phyloP scores from a whole-genome alignment of 2,888 invertebrate genomes.

The Andrena fulva region DNA sequence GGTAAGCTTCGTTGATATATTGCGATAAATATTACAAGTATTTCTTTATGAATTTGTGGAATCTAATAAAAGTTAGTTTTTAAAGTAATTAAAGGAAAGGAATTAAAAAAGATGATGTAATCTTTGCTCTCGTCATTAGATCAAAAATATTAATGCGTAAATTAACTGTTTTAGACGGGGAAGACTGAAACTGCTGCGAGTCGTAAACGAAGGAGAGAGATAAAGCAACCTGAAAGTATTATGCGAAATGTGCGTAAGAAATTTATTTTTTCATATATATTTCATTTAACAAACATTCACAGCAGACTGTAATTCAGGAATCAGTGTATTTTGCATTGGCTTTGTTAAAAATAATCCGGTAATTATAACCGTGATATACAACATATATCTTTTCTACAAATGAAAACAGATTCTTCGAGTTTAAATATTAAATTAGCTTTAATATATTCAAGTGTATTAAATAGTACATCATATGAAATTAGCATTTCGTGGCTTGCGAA shows the following conservation, averaged over 20 bases:
- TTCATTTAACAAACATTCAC: background rate
- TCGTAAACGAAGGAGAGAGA: too few relatives aligned
- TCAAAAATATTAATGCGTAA: background rate
- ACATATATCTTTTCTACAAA: constrained; percentile 3
- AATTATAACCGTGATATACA: constrained; percentile 1
- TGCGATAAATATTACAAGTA: background rate
- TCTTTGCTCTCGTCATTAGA: background rate
- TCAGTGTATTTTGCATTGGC: background rate
- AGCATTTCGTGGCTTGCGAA: background rate
- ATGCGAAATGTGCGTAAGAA: background rate
- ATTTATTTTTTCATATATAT: constrained; percentile 14
- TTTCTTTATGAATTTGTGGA: background rate
- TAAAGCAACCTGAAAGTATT: background rate
- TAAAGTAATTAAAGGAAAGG: background rate
- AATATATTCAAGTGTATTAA: background rate
- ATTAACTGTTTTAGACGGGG: constrained; percentile 16
- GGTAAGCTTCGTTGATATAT: constrained; percentile 4
- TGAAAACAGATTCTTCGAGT: constrained; percentile 4
- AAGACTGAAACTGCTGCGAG: constrained; percentile 1
- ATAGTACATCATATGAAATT: constrained; percentile 2
- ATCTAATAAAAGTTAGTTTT: background rate
- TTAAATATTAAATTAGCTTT: constrained; percentile 8
- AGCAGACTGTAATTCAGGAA: background rate
- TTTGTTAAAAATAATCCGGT: constrained; percentile 11
- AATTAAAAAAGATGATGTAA: background rate